Evolutionary conservation across 2,113 vertebrate species (phyloP).

Genomic region (Sphaerodactylus townsendi): DNA sequence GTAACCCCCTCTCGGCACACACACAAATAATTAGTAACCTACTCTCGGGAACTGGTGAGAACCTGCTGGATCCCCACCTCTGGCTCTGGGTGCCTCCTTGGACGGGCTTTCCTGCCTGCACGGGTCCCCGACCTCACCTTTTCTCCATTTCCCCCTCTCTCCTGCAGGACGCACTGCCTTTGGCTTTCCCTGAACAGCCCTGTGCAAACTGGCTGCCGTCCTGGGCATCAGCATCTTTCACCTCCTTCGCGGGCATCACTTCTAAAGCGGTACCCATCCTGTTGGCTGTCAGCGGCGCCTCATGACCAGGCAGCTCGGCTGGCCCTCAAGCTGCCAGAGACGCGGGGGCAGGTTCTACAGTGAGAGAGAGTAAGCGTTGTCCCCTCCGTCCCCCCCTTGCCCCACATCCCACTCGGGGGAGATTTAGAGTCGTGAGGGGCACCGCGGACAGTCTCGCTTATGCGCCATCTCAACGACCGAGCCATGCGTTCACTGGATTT

Average conservation of each 20-base stretch:
- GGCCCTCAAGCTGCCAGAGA: slow-evolving; percentile 92
- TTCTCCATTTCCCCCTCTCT: neutral
- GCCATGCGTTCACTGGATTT: neutral
- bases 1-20: no score
- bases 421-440: slow-evolving; percentile 61
- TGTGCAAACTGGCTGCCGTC: slow-evolving; percentile 92
- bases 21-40: no score
- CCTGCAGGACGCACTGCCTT: slow-evolving; percentile 89
- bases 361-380: slow-evolving; percentile 70
- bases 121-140: neutral
- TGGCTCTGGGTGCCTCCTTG: neutral
- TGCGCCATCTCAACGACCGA: slow-evolving; percentile 17
- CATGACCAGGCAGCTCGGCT: slow-evolving; percentile 93
- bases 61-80: no score
- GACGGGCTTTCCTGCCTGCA: neutral
- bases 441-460: slow-evolving; percentile 74
- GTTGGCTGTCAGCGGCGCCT: slow-evolving; percentile 87
- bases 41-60: no score
- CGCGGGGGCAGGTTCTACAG: slow-evolving; percentile 91
- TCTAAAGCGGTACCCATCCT: slow-evolving; percentile 95
- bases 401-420: neutral
- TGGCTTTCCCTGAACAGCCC: slow-evolving; percentile 93
- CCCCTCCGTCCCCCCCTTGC: neutral
- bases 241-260: slow-evolving; percentile 94
- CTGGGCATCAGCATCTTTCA: slow-evolving; percentile 97